These are phyloP conservation scores for Dipodomys stephensi DNA, from an alignment of 2,113 vertebrate genomes.

Conservation along the genomic window DNA sequence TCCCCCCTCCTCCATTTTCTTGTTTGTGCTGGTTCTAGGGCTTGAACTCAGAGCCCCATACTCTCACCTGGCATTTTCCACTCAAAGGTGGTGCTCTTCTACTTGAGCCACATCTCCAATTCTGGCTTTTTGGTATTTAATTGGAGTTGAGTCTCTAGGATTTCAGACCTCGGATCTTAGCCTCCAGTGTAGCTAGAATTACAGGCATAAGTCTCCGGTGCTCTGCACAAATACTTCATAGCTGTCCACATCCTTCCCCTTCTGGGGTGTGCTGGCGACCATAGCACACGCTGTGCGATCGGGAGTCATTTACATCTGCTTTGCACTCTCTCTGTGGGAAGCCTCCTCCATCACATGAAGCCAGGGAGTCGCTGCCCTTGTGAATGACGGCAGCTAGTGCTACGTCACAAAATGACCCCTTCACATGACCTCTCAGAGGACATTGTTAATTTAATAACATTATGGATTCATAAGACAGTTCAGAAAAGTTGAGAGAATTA, in stretches of 20 bases:
- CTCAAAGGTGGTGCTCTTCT: too few relatives aligned
- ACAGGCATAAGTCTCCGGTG: too few relatives aligned
- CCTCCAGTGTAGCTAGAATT: too few relatives aligned
- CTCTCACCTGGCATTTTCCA: too few relatives aligned
- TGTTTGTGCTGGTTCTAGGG: too few relatives aligned
- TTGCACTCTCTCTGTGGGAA: too few relatives aligned
- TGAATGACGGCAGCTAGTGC: background rate
- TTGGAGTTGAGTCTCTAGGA: too few relatives aligned
- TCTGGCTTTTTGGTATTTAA: too few relatives aligned
- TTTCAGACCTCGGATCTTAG: too few relatives aligned
- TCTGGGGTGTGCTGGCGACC: background rate
- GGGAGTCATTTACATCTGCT: background rate
- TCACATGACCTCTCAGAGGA: background rate
- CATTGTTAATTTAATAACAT: background rate
- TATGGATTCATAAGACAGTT: background rate
- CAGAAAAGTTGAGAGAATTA: background rate
- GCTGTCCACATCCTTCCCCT: background rate
- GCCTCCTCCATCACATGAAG: rapidly evolving
- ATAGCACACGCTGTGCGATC: background rate
- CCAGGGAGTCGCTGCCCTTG: background rate
- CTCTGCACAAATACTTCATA: background rate
- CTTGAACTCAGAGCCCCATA: too few relatives aligned
- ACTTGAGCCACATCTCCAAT: too few relatives aligned
- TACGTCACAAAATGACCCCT: background rate
- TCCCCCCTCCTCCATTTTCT: background rate